phyloP scores from a whole-genome alignment of 2,888 invertebrate genomes.

The Proisotoma minuta region DNA sequence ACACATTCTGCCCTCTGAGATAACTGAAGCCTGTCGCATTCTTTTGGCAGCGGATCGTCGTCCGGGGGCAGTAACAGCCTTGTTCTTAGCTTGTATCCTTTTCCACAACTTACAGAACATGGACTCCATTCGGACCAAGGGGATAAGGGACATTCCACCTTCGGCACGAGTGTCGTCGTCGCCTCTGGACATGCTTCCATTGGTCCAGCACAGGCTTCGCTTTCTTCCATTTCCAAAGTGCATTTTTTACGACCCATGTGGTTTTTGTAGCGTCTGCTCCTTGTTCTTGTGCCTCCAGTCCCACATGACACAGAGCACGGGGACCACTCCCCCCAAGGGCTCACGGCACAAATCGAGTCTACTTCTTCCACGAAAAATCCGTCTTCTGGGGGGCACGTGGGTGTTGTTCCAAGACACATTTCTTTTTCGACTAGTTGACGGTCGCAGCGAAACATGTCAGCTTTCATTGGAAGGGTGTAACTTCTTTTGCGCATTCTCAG shows the following conservation, averaged over 20 bases:
- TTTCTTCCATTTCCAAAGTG: slow-evolving; percentile 67
- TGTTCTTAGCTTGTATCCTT: slow-evolving; percentile 64
- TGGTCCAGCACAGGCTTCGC: not conserved
- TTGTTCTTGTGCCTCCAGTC: slow-evolving; percentile 64
- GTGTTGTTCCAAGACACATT: slow-evolving; percentile 77
- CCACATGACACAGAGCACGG: slow-evolving; percentile 85
- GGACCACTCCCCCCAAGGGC: slow-evolving; percentile 74
- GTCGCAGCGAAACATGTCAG: slow-evolving; percentile 64
- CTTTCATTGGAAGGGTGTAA: slow-evolving; percentile 68
- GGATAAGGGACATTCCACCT: slow-evolving; percentile 62
- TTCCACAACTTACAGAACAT: slow-evolving; percentile 82
- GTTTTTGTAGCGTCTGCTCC: slow-evolving; percentile 69
- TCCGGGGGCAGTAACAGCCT: slow-evolving; percentile 64
- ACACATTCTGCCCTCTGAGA: not conserved
- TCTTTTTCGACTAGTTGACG: slow-evolving; percentile 71
- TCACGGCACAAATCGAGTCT: slow-evolving; percentile 60
- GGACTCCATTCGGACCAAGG: slow-evolving; percentile 90
- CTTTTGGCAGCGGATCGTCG: slow-evolving; percentile 56
- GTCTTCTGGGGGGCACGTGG: slow-evolving; percentile 55
- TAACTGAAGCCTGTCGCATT: slow-evolving; percentile 69
- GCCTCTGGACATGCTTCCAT: not conserved
- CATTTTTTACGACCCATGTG: slow-evolving; percentile 76
- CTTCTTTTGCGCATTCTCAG: slow-evolving; percentile 69
- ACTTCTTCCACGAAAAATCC: slow-evolving; percentile 45
- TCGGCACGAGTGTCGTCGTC: too few species aligned